Percentiles rank a stretch among this genome's conserved stretches.
Conservation (phyloP, 1,140 invertebrate species). For the Limonius californicus region DNA sequence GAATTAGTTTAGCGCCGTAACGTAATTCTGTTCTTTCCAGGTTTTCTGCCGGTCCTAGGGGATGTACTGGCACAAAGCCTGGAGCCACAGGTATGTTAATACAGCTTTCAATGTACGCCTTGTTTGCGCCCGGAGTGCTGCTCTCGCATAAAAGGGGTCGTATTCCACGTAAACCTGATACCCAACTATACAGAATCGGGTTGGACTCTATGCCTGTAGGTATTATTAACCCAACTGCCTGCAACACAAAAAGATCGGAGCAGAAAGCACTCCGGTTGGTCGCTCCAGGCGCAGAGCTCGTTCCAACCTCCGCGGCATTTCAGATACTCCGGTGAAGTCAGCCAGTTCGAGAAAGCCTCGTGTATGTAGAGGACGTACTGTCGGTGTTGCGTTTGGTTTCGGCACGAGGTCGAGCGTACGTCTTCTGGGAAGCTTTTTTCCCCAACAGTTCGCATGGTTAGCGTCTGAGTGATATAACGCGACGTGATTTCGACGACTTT, state of each 20-base stretch:
- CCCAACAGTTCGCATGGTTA: neutral
- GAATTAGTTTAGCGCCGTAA: conserved; percentile 4
- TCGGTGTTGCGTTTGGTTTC: neutral
- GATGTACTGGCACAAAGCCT: neutral
- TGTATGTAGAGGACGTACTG: conserved; percentile 18
- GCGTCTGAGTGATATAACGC: conserved; percentile 1
- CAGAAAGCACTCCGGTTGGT: conserved; percentile 26
- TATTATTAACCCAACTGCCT: conserved; percentile 36
- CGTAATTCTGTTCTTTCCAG: conserved; percentile 3
- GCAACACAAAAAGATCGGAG: conserved; percentile 26
- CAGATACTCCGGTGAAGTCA: conserved; percentile 11
- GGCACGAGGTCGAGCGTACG: neutral
- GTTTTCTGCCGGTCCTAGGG: neutral
- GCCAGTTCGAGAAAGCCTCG: conserved; percentile 20
- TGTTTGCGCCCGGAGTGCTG: conserved; percentile 12
- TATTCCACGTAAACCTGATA: conserved; percentile 27
- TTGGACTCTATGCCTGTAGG: conserved; percentile 29
- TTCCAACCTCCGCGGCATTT: neutral
- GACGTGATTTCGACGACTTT: conserved; percentile 5
- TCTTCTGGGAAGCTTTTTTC: neutral
- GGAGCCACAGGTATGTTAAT: conserved; percentile 11
- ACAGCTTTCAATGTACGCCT: conserved; percentile 1
- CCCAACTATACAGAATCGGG: conserved; percentile 24
- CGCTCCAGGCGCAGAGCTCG: conserved; percentile 17
- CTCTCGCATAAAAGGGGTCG: conserved; percentile 25